Evolutionary conservation across 35 echinoderm and acorn worm species (phyloP).

Genomic region (Lytechinus pictus): DNA sequence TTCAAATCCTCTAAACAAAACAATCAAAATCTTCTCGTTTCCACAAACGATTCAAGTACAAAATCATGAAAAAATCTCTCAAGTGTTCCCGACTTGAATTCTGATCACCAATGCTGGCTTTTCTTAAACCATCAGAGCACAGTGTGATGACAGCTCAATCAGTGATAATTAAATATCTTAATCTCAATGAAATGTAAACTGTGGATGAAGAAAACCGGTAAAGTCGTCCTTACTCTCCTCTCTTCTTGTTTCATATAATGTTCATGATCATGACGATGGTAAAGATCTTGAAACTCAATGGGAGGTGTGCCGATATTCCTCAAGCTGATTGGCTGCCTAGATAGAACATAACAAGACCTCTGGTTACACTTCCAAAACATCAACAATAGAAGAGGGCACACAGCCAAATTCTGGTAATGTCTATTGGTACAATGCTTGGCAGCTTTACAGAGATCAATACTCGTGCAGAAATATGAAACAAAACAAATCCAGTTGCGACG

Average conservation of each 20-base stretch:
- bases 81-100: neutral
- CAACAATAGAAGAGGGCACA: neutral
- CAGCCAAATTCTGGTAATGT: neutral
- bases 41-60: neutral
- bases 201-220: neutral
- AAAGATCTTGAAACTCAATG: neutral
- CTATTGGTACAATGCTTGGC: neutral
- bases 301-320: neutral
- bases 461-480: neutral
- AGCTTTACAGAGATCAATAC: neutral
- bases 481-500: neutral
- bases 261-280: neutral
- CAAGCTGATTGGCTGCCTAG: neutral
- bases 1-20: neutral
- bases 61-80: neutral
- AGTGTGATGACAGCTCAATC: neutral
- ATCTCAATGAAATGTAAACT: neutral
- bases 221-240: too few species aligned
- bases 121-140: neutral
- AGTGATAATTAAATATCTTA: neutral
- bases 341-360: neutral
- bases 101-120: neutral
- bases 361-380: neutral
- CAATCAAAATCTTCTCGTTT: neutral
- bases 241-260: neutral